A percentile compares a stretch with the other conserved stretches of the same genome.
Evolutionary conservation across 2,888 invertebrate genomes (phyloP).

Genomic region (Neoitamus cyanurus): DNA sequence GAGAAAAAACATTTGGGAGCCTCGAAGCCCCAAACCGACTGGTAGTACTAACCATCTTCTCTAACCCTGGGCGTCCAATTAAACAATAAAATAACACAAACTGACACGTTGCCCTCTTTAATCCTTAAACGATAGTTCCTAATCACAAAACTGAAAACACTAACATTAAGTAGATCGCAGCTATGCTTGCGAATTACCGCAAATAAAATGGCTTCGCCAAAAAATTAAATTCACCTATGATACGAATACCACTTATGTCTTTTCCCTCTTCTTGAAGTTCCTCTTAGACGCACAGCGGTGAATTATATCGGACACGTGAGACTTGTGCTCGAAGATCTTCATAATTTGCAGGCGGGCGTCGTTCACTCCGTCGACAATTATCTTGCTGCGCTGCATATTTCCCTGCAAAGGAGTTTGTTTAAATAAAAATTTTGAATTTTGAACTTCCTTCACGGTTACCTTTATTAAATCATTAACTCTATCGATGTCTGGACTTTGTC

Average conservation of each 20-base stretch:
- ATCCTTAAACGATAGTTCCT: background rate
- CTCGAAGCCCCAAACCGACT: background rate
- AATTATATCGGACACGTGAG: slow-evolving; percentile 88
- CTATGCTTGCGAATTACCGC: background rate
- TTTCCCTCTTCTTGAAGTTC: slow-evolving; percentile 91
- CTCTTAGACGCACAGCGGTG: slow-evolving; percentile 91
- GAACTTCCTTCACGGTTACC: slow-evolving; percentile 63
- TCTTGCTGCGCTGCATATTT: slow-evolving; percentile 93
- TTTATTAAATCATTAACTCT: slow-evolving; percentile 73
- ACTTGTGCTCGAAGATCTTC: slow-evolving; percentile 91
- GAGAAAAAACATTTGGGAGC: background rate
- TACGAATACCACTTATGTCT: slow-evolving; percentile 63
- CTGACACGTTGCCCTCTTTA: background rate
- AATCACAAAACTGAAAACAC: background rate
- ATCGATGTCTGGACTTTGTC: slow-evolving; percentile 67
- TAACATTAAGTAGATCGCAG: background rate
- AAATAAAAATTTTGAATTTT: slow-evolving; percentile 22
- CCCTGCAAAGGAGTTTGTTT: slow-evolving; percentile 71
- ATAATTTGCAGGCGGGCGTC: slow-evolving; percentile 90
- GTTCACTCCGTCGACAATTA: slow-evolving; percentile 89
- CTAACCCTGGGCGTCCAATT: background rate
- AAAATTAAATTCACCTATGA: background rate
- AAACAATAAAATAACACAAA: background rate
- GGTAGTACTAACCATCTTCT: background rate
- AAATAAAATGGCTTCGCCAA: background rate